phyloP scores from a whole-genome alignment of 2,113 vertebrate genomes.

The Lepisosteus osseus region DNA sequence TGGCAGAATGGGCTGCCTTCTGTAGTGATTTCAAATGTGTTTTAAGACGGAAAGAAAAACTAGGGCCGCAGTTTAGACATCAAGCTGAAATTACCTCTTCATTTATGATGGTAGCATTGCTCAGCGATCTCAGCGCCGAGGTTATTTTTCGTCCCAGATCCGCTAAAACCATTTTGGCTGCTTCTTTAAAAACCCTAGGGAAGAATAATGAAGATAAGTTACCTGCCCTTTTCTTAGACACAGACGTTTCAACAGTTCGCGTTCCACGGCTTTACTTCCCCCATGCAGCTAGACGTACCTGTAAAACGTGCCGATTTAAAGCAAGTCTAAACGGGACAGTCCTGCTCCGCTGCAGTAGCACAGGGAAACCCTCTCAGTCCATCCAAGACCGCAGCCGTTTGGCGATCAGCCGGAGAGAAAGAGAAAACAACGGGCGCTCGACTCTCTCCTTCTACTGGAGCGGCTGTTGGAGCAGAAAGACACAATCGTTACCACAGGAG shows the following conservation, averaged over 20 bases:
- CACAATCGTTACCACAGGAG: no score
- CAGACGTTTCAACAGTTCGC: no score
- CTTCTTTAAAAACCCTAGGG: conserved; percentile 20
- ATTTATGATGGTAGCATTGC: conserved; percentile 98
- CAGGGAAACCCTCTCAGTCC: conserved; percentile 11
- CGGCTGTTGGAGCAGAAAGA: no score
- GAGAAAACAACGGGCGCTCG: no score
- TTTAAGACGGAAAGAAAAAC: no score
- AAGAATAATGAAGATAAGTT: not conserved
- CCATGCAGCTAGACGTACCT: not conserved
- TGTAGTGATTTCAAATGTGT: no score
- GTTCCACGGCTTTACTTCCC: no score
- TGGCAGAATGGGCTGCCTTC: no score
- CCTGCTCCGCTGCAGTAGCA: conserved; percentile 3
- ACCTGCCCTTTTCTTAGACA: no score
- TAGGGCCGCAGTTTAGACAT: no score
- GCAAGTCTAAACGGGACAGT: not conserved
- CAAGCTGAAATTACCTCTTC: conserved; percentile 77
- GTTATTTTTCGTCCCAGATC: conserved; percentile 98
- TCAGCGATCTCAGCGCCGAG: conserved; percentile 92
- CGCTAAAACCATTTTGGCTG: conserved; percentile 89
- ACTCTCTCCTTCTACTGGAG: no score
- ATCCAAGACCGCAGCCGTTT: not conserved
- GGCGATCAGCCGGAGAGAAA: not conserved
- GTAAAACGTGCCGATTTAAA: not conserved